Base-by-base conservation (phyloP, 2,888 invertebrate genomes). In the Microplitis deprimator region DNA sequence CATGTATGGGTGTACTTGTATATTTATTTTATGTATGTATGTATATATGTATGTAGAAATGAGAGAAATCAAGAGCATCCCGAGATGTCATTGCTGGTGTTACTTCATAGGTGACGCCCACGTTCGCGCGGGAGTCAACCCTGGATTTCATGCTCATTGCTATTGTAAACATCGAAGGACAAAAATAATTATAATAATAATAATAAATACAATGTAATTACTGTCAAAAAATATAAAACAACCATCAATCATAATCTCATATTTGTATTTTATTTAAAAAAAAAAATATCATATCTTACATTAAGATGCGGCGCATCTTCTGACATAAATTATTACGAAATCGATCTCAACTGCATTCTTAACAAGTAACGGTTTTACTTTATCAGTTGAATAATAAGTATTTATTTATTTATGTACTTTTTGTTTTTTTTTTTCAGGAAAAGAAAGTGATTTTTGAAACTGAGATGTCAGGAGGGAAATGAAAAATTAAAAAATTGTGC, bases 81-180 rank as follows among this genome's bases (percentile, higher is more conserved):
- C 29, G 29, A 60, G 41, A 68, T 41, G 29, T 29, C 29, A 68
- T 68, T 68, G 68, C 41, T 29, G 41, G 70, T 29, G 70, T 70
- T 70, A 70, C 70, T 70, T 70, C 29, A 70, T 70, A 69, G 39
- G 59, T 60, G 29, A 70, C 70, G 70, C 70, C 70, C 60, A 70
- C 70, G 60, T 59, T 59, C 60, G 60, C 39, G 29, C 70, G 59
- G 38, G 59, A 70, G 59, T 29, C 38, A 59, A 17, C 20, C 60
- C 41, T 69, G 60, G 29, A 70, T 70, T 29, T 13, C 50, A 59
- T 70, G 20, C 29, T 70, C 59, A 60, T 59, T 70, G 29, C 20
- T 70, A 70, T 59, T 59, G 59, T 59, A 70, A 59, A 59, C 59
- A 60, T 17, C 40, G 68, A 68, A 68, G 68, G 68, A 68, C 40